Conservation (phyloP, 2,113 vertebrate genomes). For the Melospiza melodia region DNA sequence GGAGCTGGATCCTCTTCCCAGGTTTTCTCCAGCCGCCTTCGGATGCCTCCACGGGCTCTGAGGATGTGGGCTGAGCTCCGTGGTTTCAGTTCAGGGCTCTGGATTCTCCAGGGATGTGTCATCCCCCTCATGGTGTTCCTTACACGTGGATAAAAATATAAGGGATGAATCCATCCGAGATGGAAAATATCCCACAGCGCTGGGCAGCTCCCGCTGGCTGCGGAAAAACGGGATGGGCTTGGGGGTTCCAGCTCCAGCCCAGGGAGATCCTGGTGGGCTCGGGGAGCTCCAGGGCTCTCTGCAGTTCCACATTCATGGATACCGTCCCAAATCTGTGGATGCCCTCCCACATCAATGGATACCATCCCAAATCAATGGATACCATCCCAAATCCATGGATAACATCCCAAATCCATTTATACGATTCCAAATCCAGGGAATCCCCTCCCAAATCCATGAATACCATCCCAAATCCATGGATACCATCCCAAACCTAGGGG, state of each 20-base stretch:
- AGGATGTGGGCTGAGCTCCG: conserved; percentile 50
- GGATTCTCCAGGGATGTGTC: conserved; percentile 54
- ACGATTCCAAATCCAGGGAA: too few relatives aligned
- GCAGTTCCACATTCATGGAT: background rate
- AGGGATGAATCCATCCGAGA: background rate
- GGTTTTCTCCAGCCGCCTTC: background rate
- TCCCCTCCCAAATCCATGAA: background rate
- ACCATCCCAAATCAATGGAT: background rate
- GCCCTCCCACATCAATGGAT: background rate
- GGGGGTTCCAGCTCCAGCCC: background rate
- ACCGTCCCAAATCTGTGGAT: background rate
- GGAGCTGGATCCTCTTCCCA: background rate
- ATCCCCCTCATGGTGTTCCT: background rate
- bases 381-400: background rate
- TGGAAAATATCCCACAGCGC: background rate
- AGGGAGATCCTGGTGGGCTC: background rate
- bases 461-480: background rate
- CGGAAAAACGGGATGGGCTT: background rate
- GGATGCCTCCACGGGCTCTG: background rate
- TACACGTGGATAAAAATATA: conserved; percentile 25
- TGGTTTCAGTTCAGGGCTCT: background rate
- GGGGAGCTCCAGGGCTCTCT: background rate
- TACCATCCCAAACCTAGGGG: fast-evolving
- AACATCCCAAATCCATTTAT: background rate
- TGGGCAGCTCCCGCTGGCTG: background rate